Evolutionary conservation across 2,797 vertebrate species (phyloP), one percentile per base, ranked within the genome.

Genomic region (Antrozous pallidus): DNA sequence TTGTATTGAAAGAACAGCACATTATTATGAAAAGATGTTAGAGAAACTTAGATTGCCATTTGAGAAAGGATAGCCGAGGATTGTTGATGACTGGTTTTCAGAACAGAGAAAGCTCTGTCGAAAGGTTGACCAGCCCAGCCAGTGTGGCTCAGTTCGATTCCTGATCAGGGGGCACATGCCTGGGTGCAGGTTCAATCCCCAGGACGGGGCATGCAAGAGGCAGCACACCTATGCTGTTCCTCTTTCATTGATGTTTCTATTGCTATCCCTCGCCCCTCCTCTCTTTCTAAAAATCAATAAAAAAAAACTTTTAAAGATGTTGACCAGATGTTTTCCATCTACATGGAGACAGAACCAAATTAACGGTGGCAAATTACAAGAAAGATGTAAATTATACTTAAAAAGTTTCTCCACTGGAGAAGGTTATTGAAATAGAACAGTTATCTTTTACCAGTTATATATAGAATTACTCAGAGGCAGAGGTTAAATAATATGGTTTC

Each of bases 71-170:
- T 45, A 82, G 38, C 33, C 87, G n/a, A 93, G 14, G 0, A 31
- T 10, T 82, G 31, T 73, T 88, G 85, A 70, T 92, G 82, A 88
- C 42, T 51, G 10, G 80, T 95, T 81, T 90, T 61, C 90, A 96
- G 56, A 45, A 65, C 83, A 74, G 33, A 77, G 80, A 92, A 91
- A 82, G 6, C 6, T 69, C 6, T 74, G 6, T 92, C 47, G 74
- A 79, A 90, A 86, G 38, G 13, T 71, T 86, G n/a, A 67, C 54
- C 61, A 58, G 56, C 56, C 26, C 56, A 58, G 26, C 12, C 56
- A 58, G 56, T 28, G 26, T 14, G 56, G 26, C 26, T 14, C 26
- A 31, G 26, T 58, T 58, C 8, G 56, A 13, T 58, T 58, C 56
- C 56, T 58, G 56, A 58, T 31, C 26, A n/a, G n/a, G 24, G 56